Conservation (phyloP, 1,140 invertebrate species). For the Drosophila sproati region DNA sequence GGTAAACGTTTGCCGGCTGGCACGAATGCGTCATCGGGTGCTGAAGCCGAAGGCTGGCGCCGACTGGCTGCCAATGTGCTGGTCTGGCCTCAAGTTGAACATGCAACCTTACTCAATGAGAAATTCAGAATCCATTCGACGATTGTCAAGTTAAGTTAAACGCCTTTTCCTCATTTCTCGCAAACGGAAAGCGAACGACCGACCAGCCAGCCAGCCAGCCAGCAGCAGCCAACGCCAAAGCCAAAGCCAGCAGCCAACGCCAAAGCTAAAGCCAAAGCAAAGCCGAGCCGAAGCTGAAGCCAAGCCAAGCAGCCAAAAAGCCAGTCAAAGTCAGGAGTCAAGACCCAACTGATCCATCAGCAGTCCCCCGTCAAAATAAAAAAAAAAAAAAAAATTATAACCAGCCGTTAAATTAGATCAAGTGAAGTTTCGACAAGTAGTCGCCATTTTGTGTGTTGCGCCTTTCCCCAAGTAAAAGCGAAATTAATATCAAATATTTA, state of each 20-base stretch:
- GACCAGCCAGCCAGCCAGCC: conserved; percentile 41
- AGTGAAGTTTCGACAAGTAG: conserved; percentile 22
- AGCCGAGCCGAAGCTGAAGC: conserved; percentile 10
- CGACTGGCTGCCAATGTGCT: conserved; percentile 20
- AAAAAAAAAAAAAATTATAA: neutral
- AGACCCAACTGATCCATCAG: neutral
- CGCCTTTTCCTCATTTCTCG: conserved; percentile 75
- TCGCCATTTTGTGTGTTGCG: conserved; percentile 23
- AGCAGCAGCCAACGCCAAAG: conserved; percentile 22
- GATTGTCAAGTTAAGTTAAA: conserved; percentile 79
- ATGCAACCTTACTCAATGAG: conserved; percentile 78
- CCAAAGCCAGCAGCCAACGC: conserved; percentile 9
- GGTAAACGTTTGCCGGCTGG: conserved; percentile 47
- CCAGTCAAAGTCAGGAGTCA: conserved; percentile 5
- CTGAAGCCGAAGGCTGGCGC: conserved; percentile 32
- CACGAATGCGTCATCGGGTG: conserved; percentile 27
- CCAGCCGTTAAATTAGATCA: neutral
- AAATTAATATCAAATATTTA: neutral
- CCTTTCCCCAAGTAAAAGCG: neutral
- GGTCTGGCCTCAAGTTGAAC: conserved; percentile 35
- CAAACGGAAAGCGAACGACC: conserved; percentile 51
- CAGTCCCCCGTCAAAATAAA: neutral
- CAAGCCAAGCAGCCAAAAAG: conserved; percentile 11
- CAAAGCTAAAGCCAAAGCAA: conserved; percentile 1
- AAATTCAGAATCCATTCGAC: conserved; percentile 83